Evolutionary conservation across 2,888 invertebrate species (phyloP), one percentile per base, ranked within the genome.

Genomic region (Hydraecia micacea): DNA sequence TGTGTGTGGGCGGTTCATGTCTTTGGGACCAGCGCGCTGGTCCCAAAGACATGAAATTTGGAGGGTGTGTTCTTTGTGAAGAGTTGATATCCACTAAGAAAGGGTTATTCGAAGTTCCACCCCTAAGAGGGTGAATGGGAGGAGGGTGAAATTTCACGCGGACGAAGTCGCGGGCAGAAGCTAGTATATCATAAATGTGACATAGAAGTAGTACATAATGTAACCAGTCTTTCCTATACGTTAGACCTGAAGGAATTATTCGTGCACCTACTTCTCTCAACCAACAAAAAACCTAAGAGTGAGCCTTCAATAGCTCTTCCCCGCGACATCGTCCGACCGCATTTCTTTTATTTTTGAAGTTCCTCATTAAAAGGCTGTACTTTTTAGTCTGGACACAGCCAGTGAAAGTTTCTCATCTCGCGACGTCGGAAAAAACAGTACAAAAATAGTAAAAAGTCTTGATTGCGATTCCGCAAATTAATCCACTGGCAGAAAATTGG

Each of bases 341-440:
- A 81, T 77, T 81, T 87, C 81, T 83, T 85, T 85, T 85, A 85
- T 85, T 87, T 88, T 86, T 78, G 62, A 85, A 86, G 86, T 85
- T 80, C 83, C 76, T 86, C 78, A 73, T 80, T 85, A 83, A 85
- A 87, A 83, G 72, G 75, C 75, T 81, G 82, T 76, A 79, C 73
- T 86, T 87, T 86, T 86, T 85, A 84, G 76, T 76, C 79, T 77
- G 75, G 79, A 74, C 79, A 80, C 39, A 71, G 82, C 49, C 76
- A 81, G 88, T 85, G 88, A 87, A 87, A 87, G 86, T 85, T 86
- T 79, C 77, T 83, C 85, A 81, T 86, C 75, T 78, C 69, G 76
- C 75, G 69, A 79, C 77, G 73, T 75, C 73, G 77, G 68, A 71
- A 78, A 82, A 75, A 84, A 83, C 77, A 65, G 18, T 76, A 85